A percentile compares a stretch with the other conserved stretches of the same genome.
Conservation (phyloP, 2,797 vertebrate genomes). For the Enteromius treurensis region DNA sequence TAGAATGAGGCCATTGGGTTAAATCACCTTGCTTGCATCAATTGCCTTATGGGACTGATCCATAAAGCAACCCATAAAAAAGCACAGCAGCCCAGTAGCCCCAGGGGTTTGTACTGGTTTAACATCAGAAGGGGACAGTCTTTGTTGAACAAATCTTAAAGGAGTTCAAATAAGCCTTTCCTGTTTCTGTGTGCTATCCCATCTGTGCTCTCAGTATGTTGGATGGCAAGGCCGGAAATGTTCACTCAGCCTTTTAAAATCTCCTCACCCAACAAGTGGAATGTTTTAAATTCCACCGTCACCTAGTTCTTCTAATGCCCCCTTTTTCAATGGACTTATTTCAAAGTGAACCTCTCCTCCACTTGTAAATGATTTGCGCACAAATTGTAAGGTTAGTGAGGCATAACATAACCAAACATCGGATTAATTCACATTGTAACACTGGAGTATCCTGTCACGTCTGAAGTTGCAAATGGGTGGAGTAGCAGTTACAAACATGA, state of each 20-base stretch:
- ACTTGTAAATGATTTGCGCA: not conserved
- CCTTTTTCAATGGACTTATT: slow-evolving; percentile 1
- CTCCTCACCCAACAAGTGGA: slow-evolving; percentile 69
- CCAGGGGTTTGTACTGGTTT: slow-evolving; percentile 44
- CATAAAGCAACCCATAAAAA: slow-evolving; percentile 36
- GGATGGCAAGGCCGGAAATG: slow-evolving; percentile 64
- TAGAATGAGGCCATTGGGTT: slow-evolving; percentile 44
- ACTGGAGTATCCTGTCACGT: slow-evolving; percentile 70
- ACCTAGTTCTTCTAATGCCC: slow-evolving; percentile 69
- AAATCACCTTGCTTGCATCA: slow-evolving; percentile 47
- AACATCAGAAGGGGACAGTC: not conserved
- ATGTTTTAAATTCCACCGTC: slow-evolving; percentile 74
- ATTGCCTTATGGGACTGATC: slow-evolving; percentile 41
- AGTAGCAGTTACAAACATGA: slow-evolving; percentile 29
- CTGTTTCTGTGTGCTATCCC: slow-evolving; percentile 4
- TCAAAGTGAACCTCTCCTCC: slow-evolving; percentile 37
- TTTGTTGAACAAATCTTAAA: slow-evolving; percentile 33
- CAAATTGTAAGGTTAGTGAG: slow-evolving; percentile 53
- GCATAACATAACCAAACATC: slow-evolving; percentile 54
- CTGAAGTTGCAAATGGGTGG: not conserved
- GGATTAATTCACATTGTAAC: slow-evolving; percentile 69
- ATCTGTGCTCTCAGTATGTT: slow-evolving; percentile 43
- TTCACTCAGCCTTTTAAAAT: slow-evolving; percentile 63
- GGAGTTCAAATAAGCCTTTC: slow-evolving; percentile 15
- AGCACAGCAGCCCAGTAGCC: slow-evolving; percentile 23